Conservation (phyloP, 2,797 vertebrate species). For the Artibeus jamaicensis region DNA sequence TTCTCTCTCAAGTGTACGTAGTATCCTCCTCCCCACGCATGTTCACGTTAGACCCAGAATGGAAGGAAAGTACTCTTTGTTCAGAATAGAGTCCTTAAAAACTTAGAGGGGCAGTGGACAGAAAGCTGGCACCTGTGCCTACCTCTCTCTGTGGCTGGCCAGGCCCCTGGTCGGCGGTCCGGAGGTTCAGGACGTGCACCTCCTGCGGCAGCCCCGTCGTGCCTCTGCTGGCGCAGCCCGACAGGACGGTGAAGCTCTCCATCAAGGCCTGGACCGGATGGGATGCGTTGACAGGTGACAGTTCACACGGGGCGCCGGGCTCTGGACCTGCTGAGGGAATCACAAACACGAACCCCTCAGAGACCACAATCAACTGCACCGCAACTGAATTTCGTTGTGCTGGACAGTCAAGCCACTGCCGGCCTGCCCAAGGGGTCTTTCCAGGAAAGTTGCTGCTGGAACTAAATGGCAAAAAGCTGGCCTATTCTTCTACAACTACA, state of each 20-base stretch:
- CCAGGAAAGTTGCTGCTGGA: not conserved
- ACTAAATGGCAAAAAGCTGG: not conserved
- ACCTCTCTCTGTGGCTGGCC: constrained; percentile 82
- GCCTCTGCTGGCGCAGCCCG: constrained; percentile 95
- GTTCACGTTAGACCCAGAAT: not conserved
- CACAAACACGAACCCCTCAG: constrained; percentile 30
- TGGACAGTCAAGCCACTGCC: not conserved
- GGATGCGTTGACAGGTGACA: constrained; percentile 88
- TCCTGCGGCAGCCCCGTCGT: constrained; percentile 90
- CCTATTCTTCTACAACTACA: constrained; percentile 20
- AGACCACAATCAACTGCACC: not conserved
- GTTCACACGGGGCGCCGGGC: constrained; percentile 87
- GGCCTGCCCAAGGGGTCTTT: not conserved
- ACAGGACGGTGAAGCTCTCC: constrained; percentile 92
- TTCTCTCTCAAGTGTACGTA: not conserved
- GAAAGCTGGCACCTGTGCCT: not conserved
- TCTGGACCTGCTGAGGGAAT: constrained; percentile 85
- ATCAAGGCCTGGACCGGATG: constrained; percentile 93
- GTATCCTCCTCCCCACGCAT: not conserved
- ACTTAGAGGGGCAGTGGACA: not conserved
- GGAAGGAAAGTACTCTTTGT: not conserved
- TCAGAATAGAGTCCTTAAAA: not conserved
- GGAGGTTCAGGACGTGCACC: constrained; percentile 95
- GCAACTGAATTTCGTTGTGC: not conserved
- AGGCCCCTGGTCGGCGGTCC: constrained; percentile 77